Evolutionary conservation across 2,797 vertebrate species (phyloP), one percentile per base, ranked within the genome.

Genomic region (Cheirogaleus major): DNA sequence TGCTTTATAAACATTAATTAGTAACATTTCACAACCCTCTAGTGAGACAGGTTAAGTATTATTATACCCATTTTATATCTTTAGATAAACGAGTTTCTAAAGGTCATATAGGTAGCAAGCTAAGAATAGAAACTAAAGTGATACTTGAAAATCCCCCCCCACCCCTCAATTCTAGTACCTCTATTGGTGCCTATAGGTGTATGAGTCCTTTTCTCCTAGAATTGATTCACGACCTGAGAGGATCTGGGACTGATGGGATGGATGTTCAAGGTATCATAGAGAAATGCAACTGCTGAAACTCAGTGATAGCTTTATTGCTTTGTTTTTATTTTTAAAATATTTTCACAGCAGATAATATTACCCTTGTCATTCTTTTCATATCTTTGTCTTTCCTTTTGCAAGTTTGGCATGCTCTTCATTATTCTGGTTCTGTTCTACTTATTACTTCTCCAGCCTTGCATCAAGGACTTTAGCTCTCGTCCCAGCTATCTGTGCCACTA

Each of bases 1-100:
- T 90, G 43, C 81, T 90, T 96, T 97, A 91, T 84, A 96, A 97
- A 95, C 92, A 97, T 86, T 95, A 80, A 85, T 95, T 93, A 95
- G 95, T 96, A 73, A 94, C 89, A 96, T 93, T 96, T 96, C 76
- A 80, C 67, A 91, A 93, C 50, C 88, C 75, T 43, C 50, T 57
- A 55, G 18, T 85, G 43, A 94, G 70, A 92, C 13, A 89, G 72
- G 17, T 95, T 95, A 93, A 91, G 63, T 82, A 73, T 95, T 91
- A 96, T 61, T 89, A 50, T 55, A 83, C n/a, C 61, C 57, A 82
- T 89, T 96, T 94, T 86, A 55, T 90, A 50, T 57, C 41, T 94
- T 78, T 45, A 92, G 78, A 69, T 92, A 76, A 96, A 91, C 84
- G 90, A 91, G 67, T 93, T 93, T 80, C 86, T 91, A 70, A 95